Evolutionary conservation across 2,113 vertebrate genomes (phyloP), one percentile per base, ranked within the genome.

Genomic region (Manacus vitellinus): DNA sequence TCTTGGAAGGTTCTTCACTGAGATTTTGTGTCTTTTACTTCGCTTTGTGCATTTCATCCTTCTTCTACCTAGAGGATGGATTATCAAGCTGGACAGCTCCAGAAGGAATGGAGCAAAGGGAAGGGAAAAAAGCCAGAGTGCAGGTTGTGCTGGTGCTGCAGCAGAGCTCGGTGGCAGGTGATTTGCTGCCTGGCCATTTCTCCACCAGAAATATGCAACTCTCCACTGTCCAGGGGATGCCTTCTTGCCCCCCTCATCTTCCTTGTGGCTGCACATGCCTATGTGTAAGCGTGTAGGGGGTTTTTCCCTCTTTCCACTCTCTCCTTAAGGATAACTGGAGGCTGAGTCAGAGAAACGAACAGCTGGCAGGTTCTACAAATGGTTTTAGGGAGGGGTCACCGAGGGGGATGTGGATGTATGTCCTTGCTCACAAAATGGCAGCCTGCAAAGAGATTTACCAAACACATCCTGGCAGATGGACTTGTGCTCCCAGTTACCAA

Each of bases 291-390:
- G 10, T 23, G 35, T 41, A 24, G 0, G 30, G 0, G 56, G 41
- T n/a, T 73, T 93, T 88, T 88, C 88, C 56, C 71, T 67, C 12
- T 7, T 88, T 49, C 56, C 17, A 17, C 70, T 80, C 43, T 59
- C 25, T 96, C 68, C 31, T 75, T 49, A 85, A 91, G 75, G 21
- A 39, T 80, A 86, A 87, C 63, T 76, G 89, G 63, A 94, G 35
- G 67, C 68, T 73, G 52, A 95, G 61, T 33, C 65, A 35, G 76
- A 81, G 90, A 85, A 85, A 87, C 51, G 56, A 95, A 70, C 88
- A 96, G 80, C 85, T 97, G 96, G 83, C 92, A 92, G 72, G 76
- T 95, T 88, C 83, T 86, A 92, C 49, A 84, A 91, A 92, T 90
- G 82, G 62, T 70, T 93, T 94, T 82, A 88, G 74, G 96, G 89